phyloP scores from a whole-genome alignment of 2,888 invertebrate species.

The Troglohyphantes excavatus region DNA sequence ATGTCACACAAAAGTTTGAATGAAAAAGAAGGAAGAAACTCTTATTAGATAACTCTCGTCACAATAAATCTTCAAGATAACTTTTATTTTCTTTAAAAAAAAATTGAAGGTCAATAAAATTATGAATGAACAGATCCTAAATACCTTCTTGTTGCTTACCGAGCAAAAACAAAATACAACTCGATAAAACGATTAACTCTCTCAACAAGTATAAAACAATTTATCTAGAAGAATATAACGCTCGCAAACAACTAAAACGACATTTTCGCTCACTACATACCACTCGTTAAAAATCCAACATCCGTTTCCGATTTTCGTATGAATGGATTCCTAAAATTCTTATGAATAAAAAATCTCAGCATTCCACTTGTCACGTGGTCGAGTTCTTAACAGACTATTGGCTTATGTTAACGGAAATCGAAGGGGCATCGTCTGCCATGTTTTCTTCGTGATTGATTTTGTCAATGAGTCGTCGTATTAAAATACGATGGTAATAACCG shows the following conservation, averaged over 20 bases:
- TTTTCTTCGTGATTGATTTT: constrained; percentile 71
- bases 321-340: constrained; percentile 45
- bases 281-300: constrained; percentile 28
- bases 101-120: background rate
- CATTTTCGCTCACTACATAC: background rate
- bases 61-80: no score
- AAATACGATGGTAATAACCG: constrained; percentile 76
- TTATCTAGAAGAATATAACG: no score
- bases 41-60: no score
- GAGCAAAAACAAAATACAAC: background rate
- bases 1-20: no score
- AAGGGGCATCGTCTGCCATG: constrained; percentile 66
- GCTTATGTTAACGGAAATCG: constrained; percentile 78
- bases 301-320: constrained; percentile 43
- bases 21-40: no score
- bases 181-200: background rate
- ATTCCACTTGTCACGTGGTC: constrained; percentile 56
- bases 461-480: constrained; percentile 70
- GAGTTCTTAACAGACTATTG: constrained; percentile 39
- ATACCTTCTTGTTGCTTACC: background rate
- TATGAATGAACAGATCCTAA: background rate
- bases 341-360: constrained; percentile 24
- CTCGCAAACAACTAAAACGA: background rate
- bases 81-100: no score
- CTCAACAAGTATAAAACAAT: background rate